phyloP scores from a whole-genome alignment of 2,888 invertebrate genomes.

The Epistrophe eligans region DNA sequence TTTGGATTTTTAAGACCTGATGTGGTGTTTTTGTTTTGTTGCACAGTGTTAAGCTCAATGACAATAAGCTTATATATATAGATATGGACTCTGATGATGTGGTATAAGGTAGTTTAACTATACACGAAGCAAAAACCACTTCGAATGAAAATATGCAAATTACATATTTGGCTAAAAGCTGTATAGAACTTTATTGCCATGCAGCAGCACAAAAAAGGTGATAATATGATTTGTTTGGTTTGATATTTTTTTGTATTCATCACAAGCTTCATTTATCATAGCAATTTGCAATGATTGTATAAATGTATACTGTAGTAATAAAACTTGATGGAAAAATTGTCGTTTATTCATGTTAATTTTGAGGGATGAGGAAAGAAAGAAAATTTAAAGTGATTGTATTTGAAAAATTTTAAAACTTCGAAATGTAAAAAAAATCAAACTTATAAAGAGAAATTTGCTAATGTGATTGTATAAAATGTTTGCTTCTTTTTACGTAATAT shows the following conservation, averaged over 20 bases:
- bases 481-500: too few species aligned
- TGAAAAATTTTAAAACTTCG: too few species aligned
- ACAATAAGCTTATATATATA: constrained; percentile 34
- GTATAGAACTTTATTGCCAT: constrained; percentile 50
- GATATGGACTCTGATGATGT: constrained; percentile 26
- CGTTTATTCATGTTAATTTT: background rate
- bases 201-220: constrained; percentile 52
- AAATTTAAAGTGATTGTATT: background rate
- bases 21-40: constrained; percentile 6
- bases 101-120: constrained; percentile 45
- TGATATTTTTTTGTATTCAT: constrained; percentile 6
- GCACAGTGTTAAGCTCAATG: constrained; percentile 45
- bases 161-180: constrained; percentile 45
- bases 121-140: constrained; percentile 45
- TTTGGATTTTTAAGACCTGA: constrained; percentile 61
- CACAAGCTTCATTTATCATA: constrained; percentile 55
- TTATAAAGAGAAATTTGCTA: too few species aligned
- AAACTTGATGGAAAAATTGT: constrained; percentile 33
- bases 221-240: constrained; percentile 73
- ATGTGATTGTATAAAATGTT: too few species aligned
- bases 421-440: too few species aligned
- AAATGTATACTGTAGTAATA: constrained; percentile 53
- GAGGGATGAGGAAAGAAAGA: too few species aligned
- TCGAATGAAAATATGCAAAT: constrained; percentile 72
- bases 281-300: constrained; percentile 71